Conservation (phyloP, 37 sponge, comb jelly and placozoan species). For the Spongilla lacustris region DNA sequence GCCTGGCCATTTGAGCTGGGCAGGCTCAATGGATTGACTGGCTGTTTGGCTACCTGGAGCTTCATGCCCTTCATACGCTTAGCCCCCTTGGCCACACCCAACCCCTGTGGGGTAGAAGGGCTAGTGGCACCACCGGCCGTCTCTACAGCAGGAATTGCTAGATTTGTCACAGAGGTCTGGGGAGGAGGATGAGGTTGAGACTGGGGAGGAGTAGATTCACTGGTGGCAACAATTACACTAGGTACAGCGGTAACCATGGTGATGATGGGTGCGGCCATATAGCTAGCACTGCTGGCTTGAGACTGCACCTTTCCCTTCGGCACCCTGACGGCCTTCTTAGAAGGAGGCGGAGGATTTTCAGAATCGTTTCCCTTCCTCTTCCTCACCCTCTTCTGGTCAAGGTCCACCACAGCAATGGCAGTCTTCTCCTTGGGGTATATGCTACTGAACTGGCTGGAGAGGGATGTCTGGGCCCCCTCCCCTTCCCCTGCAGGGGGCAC, state of each 20-base stretch:
- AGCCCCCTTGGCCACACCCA: background rate
- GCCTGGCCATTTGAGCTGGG: background rate
- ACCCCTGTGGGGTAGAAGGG: background rate
- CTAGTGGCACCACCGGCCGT: background rate
- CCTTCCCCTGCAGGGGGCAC: background rate
- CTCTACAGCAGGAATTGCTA: background rate
- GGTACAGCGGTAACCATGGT: background rate
- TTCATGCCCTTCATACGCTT: background rate
- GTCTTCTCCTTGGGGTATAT: constrained; percentile 58
- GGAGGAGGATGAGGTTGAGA: background rate
- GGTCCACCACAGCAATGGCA: constrained; percentile 69
- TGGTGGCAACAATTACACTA: background rate
- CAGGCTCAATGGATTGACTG: background rate
- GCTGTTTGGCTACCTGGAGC: constrained; percentile 5
- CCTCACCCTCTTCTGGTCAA: constrained; percentile 34
- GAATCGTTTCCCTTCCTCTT: background rate
- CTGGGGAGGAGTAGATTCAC: constrained; percentile 7
- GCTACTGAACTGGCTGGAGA: constrained; percentile 45
- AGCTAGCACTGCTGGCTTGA: background rate
- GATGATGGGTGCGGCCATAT: background rate
- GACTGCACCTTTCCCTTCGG: background rate
- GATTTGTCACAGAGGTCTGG: background rate
- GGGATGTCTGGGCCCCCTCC: background rate
- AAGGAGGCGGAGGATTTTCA: background rate
- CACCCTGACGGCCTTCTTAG: background rate